Percentiles rank a stretch among this genome's conserved stretches.
Evolutionary conservation across 1,140 invertebrate species (phyloP).

Genomic region (Heliconius congener): DNA sequence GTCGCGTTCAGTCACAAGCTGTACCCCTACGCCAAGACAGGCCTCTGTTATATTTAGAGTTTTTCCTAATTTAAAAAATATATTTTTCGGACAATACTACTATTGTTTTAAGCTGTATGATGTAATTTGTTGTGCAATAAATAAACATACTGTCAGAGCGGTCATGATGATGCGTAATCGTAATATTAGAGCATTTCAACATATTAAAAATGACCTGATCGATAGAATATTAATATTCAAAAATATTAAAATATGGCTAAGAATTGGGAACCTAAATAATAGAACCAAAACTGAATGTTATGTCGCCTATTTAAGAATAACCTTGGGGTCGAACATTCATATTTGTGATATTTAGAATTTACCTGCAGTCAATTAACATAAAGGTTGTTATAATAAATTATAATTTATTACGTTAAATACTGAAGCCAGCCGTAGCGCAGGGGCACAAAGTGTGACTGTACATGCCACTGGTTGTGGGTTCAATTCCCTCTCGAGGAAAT

Average conservation of each 20-base stretch:
- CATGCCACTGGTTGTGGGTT: no score
- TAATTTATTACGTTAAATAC: background rate
- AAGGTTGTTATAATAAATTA: background rate
- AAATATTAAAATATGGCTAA: background rate
- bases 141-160: background rate
- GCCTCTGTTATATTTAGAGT: no score
- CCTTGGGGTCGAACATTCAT: background rate
- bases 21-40: no score
- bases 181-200: background rate
- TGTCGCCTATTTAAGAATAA: background rate
- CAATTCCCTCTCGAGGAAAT: no score
- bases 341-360: conserved; percentile 4
- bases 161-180: background rate
- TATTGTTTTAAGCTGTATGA: background rate
- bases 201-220: background rate
- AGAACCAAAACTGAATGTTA: background rate
- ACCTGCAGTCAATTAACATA: background rate
- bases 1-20: no score
- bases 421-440: no score
- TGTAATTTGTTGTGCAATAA: background rate
- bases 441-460: no score
- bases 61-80: no score
- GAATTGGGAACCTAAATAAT: background rate
- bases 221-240: background rate
- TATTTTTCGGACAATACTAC: background rate